A percentile compares a stretch with the other conserved stretches of the same genome.
phyloP scores from a whole-genome alignment of 2,797 vertebrate genomes.

The Glossophaga mutica region DNA sequence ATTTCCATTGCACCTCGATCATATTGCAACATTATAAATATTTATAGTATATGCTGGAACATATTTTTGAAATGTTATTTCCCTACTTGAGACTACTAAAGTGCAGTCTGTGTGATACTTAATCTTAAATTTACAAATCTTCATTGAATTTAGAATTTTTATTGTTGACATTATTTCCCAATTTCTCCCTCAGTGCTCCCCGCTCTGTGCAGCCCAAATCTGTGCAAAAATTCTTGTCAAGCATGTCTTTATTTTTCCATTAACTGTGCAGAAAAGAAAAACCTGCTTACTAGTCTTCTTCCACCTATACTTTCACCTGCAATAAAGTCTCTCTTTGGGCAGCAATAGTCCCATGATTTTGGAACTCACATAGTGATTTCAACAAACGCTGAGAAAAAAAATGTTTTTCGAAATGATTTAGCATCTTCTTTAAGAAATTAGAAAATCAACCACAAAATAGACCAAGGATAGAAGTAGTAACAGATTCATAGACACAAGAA shows the following conservation, averaged over 20 bases:
- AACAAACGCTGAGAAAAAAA: neutral
- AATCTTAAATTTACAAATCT: neutral
- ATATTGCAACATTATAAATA: neutral
- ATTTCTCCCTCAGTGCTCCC: neutral
- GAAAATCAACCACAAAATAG: neutral
- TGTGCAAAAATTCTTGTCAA: neutral
- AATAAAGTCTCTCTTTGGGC: neutral
- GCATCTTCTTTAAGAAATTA: slow-evolving; percentile 16
- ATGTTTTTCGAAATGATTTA: neutral
- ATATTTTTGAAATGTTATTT: slow-evolving; percentile 11
- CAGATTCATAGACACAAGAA: neutral
- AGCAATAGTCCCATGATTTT: neutral
- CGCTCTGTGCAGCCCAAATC: neutral
- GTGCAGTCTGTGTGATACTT: neutral
- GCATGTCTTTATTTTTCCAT: neutral
- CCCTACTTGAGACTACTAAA: neutral
- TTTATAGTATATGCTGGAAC: neutral
- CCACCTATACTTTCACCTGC: neutral
- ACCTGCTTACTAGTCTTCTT: neutral
- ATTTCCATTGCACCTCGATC: neutral
- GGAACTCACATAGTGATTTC: neutral
- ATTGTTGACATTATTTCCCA: neutral
- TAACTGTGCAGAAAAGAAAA: neutral
- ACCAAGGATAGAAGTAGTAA: neutral
- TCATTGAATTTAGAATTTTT: neutral